These are phyloP conservation scores for Horisme vitalbata DNA, from an alignment of 2,888 invertebrate species.

Conservation along the genomic window DNA sequence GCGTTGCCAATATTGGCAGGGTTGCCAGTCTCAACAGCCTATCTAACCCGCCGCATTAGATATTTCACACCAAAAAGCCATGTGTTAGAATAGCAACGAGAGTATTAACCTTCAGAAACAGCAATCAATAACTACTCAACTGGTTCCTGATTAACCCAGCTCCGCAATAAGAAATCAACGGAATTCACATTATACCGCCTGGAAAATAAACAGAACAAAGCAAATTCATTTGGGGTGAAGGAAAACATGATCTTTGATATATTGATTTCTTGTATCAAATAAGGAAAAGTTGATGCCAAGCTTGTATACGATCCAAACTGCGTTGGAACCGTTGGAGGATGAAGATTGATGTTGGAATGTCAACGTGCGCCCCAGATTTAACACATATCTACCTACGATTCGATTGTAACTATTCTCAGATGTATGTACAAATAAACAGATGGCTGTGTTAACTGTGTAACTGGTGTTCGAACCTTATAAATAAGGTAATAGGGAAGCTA, in stretches of 20 bases:
- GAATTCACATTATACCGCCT: constrained; percentile 1
- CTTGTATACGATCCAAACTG: neutral
- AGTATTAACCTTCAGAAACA: too few relatives aligned
- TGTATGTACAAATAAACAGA: neutral
- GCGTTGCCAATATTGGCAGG: too few relatives aligned
- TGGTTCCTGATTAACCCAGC: too few relatives aligned
- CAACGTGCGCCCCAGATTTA: constrained; percentile 17
- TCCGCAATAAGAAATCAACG: neutral
- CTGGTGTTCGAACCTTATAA: too few relatives aligned
- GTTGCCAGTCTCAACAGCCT: too few relatives aligned
- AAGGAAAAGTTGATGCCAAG: constrained; percentile 15
- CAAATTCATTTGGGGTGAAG: constrained; percentile 17
- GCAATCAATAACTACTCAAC: too few relatives aligned
- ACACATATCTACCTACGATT: neutral
- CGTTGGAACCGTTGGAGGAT: constrained; percentile 11
- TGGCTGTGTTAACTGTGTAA: too few relatives aligned
- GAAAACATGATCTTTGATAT: constrained; percentile 14
- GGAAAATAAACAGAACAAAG: constrained; percentile 17
- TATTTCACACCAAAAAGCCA: too few relatives aligned
- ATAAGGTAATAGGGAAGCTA: too few relatives aligned
- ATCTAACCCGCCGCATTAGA: too few relatives aligned
- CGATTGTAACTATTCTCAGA: constrained; percentile 7
- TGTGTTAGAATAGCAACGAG: too few relatives aligned
- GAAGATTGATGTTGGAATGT: constrained; percentile 26
- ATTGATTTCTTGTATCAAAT: constrained; percentile 23